These are phyloP conservation scores for Monoplex corrugatus DNA, from an alignment of 2,888 invertebrate genomes.

Conservation along the genomic window DNA sequence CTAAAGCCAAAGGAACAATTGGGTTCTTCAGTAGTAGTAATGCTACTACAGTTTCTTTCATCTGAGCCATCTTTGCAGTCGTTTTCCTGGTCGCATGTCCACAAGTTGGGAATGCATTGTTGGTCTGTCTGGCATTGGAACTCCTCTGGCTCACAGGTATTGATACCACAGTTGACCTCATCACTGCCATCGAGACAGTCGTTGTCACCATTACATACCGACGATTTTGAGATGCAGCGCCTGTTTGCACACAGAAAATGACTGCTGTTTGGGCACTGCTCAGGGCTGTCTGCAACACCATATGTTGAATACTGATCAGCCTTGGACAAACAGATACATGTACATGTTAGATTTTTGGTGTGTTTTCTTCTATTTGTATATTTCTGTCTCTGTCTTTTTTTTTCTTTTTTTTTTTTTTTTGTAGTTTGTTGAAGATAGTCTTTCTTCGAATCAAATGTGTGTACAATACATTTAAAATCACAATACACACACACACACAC, in stretches of 20 bases:
- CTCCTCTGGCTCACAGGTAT: not conserved
- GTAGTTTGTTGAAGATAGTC: no score
- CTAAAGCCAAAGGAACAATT: slow-evolving; percentile 95
- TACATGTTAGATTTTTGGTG: no score
- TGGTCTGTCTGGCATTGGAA: slow-evolving; percentile 29
- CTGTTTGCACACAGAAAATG: not conserved
- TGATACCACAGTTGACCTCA: slow-evolving; percentile 53
- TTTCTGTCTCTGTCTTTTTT: no score
- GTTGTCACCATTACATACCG: slow-evolving; percentile 86
- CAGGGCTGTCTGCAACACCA: slow-evolving; percentile 36
- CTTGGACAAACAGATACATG: not conserved
- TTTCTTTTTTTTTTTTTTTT: not conserved
- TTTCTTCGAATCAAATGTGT: no score
- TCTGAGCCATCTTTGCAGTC: slow-evolving; percentile 58
- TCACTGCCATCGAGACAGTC: slow-evolving; percentile 70
- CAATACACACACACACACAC: no score
- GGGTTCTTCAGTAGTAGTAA: no score
- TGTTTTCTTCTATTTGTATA: no score
- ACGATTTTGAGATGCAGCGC: slow-evolving; percentile 2
- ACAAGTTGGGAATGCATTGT: slow-evolving; percentile 66
- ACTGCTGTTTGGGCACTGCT: slow-evolving; percentile 57
- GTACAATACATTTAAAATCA: no score
- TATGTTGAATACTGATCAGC: not conserved
- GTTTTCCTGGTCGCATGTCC: slow-evolving; percentile 56
- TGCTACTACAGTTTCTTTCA: slow-evolving; percentile 46